Percentiles rank a stretch among this genome's conserved stretches.
phyloP scores from a whole-genome alignment of 2,888 invertebrate species.

The Orthosia gothica region DNA sequence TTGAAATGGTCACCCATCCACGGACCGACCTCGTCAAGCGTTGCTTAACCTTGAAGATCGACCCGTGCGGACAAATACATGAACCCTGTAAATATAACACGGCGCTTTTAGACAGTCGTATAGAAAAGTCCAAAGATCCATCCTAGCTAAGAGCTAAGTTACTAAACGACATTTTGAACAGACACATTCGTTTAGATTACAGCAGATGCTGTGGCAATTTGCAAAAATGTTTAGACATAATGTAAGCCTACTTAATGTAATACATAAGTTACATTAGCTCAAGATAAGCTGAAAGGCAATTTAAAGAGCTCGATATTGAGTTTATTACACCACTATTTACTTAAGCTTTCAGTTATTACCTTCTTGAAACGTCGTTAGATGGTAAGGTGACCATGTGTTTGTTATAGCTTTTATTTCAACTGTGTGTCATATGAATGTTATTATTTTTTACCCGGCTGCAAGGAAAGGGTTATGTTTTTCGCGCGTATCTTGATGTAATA shows the following conservation, averaged over 20 bases:
- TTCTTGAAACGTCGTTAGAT: slow-evolving; percentile 34
- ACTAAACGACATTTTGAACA: neutral
- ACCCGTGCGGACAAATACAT: too few species aligned
- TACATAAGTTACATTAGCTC: slow-evolving; percentile 11
- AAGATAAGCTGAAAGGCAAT: slow-evolving; percentile 31
- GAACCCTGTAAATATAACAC: too few species aligned
- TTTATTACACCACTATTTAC: slow-evolving; percentile 53
- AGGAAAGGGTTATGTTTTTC: too few species aligned
- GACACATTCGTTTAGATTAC: slow-evolving; percentile 6
- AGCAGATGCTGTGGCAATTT: slow-evolving; percentile 28
- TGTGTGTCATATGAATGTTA: too few species aligned
- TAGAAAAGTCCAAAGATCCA: neutral
- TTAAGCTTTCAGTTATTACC: slow-evolving; percentile 46
- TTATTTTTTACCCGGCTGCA: too few species aligned
- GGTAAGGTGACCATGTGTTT: slow-evolving; percentile 21
- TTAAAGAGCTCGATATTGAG: slow-evolving; percentile 38
- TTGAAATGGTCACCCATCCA: too few species aligned
- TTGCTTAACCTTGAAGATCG: too few species aligned
- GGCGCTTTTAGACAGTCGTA: too few species aligned
- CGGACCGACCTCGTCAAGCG: too few species aligned
- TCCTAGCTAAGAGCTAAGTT: neutral
- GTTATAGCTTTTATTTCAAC: neutral
- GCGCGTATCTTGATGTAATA: too few species aligned
- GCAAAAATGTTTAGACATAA: slow-evolving; percentile 21
- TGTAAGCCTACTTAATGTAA: neutral